Base-by-base conservation (phyloP, 2,113 vertebrate species). In the Budorcas taxicolor region DNA sequence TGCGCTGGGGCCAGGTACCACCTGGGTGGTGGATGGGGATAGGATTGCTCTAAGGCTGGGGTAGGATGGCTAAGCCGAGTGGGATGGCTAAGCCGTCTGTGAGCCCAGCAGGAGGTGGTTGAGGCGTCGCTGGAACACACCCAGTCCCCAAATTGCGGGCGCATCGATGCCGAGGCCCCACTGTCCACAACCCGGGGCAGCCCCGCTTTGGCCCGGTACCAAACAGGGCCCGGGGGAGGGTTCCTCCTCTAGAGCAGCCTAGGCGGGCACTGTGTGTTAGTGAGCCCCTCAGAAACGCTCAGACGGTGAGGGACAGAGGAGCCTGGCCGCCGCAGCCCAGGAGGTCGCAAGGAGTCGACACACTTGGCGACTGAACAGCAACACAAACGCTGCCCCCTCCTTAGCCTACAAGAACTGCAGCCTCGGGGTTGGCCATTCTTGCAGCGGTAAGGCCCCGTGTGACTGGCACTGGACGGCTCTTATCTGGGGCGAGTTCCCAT, bases 401-500 rank as follows among this genome's bases (percentile, higher is more conserved):
- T n/a, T 55, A 47, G 86, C 78, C 2, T 10, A 64, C 31, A 58
- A 81, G 64, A 95, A 91, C 67, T 17, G 53, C 86, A 53, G 92
- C 55, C 74, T 81, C 67, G 29, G 57, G 7, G 78, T 14, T 13
- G 60, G 55, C 80, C 47, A 15, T 82, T 93, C 58, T 67, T 4
- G 83, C 36, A 21, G 64, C 60, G 71, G 87, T 47, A 82, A 85
- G 93, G 55, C 84, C 93, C 31, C 19, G 45, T 64, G 95, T 84
- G 90, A 53, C 93, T 93, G 10, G 52, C 36, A 50, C 76, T 74
- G 27, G 40, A 36, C 27, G 33, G 60, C 91, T 87, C 96, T 97
- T 92, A 91, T 97, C 96, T 88, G 91, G 92, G 81, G 95, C 40
- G 57, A 67, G 80, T 96, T 98, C 93, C 91, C 96, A 96, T 95